A percentile compares a stretch with the other conserved stretches of the same genome.
Evolutionary conservation across 2,113 vertebrate species (phyloP).

Genomic region (Sminthopsis crassicaudata): DNA sequence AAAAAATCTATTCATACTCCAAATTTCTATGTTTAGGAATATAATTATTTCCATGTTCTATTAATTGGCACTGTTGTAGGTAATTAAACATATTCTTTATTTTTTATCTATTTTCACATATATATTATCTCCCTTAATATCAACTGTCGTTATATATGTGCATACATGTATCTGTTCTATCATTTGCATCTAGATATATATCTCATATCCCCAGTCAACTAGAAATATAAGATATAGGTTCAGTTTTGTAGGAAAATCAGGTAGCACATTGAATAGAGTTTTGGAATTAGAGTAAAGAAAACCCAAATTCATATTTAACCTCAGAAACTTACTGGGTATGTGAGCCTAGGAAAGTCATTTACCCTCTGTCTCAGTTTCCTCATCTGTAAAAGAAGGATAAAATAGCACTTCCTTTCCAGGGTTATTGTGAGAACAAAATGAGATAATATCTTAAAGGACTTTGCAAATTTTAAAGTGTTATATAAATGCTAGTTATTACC

Average conservation of each 20-base stretch:
- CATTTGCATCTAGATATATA: neutral
- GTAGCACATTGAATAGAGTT: neutral
- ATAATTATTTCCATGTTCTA: neutral
- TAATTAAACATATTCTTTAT: neutral
- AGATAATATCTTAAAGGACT: neutral
- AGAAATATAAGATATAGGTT: neutral
- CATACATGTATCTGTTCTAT: neutral
- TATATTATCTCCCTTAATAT: conserved; percentile 5
- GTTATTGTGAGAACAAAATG: neutral
- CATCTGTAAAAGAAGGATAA: neutral
- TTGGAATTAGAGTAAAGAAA: neutral
- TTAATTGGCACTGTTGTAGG: conserved; percentile 33
- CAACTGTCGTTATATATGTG: neutral
- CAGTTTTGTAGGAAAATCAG: neutral
- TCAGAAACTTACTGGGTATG: neutral
- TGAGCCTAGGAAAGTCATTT: neutral
- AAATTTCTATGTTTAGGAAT: conserved; percentile 21
- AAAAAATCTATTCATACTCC: conserved; percentile 30
- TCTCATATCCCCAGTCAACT: neutral
- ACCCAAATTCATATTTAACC: neutral
- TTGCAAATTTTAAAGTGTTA: neutral
- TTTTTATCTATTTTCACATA: conserved; percentile 23
- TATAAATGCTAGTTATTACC: neutral
- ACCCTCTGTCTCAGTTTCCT: neutral
- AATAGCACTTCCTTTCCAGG: neutral